phyloP scores from a whole-genome alignment of 2,797 vertebrate genomes.

The Enteromius viviparus region DNA sequence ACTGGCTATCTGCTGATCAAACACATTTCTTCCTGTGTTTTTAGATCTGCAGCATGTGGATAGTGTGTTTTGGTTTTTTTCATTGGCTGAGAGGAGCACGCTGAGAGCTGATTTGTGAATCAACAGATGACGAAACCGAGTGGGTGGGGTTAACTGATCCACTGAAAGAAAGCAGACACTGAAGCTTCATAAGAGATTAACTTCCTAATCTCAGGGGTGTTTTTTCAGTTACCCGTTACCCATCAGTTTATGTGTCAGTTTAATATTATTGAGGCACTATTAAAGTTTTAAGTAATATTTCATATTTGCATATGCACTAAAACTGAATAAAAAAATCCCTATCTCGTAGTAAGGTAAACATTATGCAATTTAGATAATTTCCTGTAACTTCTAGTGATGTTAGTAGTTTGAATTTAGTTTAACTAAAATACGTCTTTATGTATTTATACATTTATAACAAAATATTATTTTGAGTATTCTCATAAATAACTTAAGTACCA shows the following conservation, averaged over 20 bases:
- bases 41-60: neutral
- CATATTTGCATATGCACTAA: neutral
- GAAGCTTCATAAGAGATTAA: too few species aligned
- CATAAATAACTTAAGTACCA: neutral
- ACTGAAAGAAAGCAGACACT: neutral
- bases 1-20: neutral
- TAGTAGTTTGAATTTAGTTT: neutral
- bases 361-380: neutral
- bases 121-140: neutral
- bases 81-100: constrained; percentile 63
- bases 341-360: neutral
- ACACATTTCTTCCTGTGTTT: constrained; percentile 57
- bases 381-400: neutral
- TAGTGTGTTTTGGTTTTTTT: constrained; percentile 7
- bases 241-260: neutral
- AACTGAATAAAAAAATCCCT: too few species aligned
- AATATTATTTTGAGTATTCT: too few species aligned
- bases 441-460: neutral
- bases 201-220: neutral
- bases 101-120: constrained; percentile 51
- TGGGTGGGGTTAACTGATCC: neutral
- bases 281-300: neutral
- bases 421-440: too few species aligned
- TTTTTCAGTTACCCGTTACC: neutral
- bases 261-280: neutral